Conservation (phyloP, 2,113 vertebrate species). For the Stigmatopora nigra region DNA sequence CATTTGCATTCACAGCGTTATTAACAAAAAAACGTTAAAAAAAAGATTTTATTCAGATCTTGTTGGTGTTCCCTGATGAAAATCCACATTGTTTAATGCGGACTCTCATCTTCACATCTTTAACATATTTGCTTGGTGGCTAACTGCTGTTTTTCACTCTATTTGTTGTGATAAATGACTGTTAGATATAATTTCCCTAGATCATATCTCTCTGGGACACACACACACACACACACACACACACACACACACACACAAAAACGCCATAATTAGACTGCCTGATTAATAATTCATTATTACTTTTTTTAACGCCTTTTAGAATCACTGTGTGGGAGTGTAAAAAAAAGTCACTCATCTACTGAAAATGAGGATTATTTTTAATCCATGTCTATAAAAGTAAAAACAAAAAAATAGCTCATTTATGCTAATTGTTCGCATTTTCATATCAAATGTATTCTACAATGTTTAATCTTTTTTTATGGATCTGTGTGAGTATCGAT, state of each 20-base stretch:
- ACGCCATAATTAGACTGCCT: constrained; percentile 62
- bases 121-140: constrained; percentile 52
- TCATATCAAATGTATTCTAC: too few relatives aligned
- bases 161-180: constrained; percentile 70
- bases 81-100: constrained; percentile 33
- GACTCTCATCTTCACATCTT: constrained; percentile 47
- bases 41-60: constrained; percentile 13
- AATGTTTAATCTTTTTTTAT: too few relatives aligned
- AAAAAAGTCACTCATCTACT: constrained; percentile 2
- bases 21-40: too few relatives aligned
- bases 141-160: constrained; percentile 56
- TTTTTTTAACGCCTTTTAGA: constrained; percentile 18
- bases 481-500: too few relatives aligned
- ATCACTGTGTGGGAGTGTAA: constrained; percentile 19
- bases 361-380: background rate
- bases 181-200: constrained; percentile 64
- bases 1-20: too few relatives aligned
- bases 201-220: constrained; percentile 61
- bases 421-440: background rate
- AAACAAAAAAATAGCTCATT: background rate
- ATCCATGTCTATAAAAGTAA: background rate
- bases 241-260: constrained; percentile 24
- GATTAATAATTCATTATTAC: constrained; percentile 64
- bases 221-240: background rate
- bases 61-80: constrained; percentile 36